Evolutionary conservation across 2,888 invertebrate genomes (phyloP).

Genomic region (Ophonus ardosiacus): DNA sequence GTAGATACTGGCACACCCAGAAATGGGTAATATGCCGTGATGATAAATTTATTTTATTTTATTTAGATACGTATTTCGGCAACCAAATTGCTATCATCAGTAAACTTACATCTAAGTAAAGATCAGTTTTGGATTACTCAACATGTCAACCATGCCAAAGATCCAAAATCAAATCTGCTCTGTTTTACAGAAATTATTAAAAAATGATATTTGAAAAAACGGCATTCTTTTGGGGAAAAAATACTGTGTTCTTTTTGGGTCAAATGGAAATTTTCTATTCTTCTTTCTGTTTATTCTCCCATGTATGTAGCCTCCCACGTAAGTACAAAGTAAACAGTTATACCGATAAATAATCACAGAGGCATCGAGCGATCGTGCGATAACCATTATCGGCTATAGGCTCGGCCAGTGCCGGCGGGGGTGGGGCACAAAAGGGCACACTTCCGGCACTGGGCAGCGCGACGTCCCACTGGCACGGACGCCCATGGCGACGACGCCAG

Average conservation of each 20-base stretch:
- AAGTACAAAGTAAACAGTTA: slow-evolving; percentile 16
- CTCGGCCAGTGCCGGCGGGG: slow-evolving; percentile 20
- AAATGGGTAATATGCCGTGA: no score
- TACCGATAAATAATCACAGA: slow-evolving; percentile 44
- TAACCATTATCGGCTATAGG: slow-evolving; percentile 44
- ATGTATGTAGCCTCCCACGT: background rate
- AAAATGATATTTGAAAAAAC: background rate
- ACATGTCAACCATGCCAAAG: no score
- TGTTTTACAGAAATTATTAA: no score
- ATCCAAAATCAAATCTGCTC: no score
- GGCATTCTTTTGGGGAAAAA: background rate
- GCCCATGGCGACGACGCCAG: slow-evolving; percentile 41
- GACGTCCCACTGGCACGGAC: slow-evolving; percentile 34
- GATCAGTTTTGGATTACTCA: no score
- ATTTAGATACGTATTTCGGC: no score
- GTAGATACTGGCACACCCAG: no score
- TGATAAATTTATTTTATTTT: no score
- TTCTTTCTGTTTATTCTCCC: background rate
- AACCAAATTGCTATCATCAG: no score
- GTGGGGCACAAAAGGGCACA: slow-evolving; percentile 16
- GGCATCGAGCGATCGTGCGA: slow-evolving; percentile 42
- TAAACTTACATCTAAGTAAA: no score
- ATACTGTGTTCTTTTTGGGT: background rate
- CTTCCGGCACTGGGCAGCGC: slow-evolving; percentile 43
- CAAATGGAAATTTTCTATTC: background rate